These are phyloP conservation scores for Harpalus rubripes DNA, from an alignment of 2,888 invertebrate genomes.

Conservation along the genomic window DNA sequence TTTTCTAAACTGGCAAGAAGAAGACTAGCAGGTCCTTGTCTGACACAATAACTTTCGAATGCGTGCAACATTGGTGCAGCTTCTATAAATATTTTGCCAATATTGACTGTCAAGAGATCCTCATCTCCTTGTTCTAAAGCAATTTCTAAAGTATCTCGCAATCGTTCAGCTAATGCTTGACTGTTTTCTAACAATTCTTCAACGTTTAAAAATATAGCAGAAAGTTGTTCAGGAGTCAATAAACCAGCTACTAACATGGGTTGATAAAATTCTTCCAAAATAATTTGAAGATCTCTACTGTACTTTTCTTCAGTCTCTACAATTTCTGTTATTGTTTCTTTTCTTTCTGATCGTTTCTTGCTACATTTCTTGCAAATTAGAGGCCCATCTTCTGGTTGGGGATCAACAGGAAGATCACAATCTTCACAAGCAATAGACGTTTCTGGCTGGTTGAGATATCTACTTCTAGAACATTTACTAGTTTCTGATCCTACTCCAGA, in stretches of 20 bases:
- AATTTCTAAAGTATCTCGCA: slow-evolving; percentile 92
- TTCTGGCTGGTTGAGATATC: slow-evolving; percentile 84
- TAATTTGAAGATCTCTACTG: slow-evolving; percentile 94
- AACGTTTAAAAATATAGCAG: slow-evolving; percentile 95
- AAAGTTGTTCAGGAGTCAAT: slow-evolving; percentile 93
- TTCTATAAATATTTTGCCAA: slow-evolving; percentile 94
- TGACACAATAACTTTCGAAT: slow-evolving; percentile 96
- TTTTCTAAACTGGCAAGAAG: slow-evolving; percentile 94
- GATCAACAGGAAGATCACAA: slow-evolving; percentile 90
- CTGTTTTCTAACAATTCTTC: slow-evolving; percentile 95
- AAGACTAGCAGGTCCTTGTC: slow-evolving; percentile 94
- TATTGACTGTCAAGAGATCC: slow-evolving; percentile 92
- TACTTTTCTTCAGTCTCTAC: slow-evolving; percentile 98
- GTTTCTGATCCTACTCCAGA: slow-evolving; percentile 96
- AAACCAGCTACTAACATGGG: slow-evolving; percentile 96
- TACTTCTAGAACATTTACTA: slow-evolving; percentile 90
- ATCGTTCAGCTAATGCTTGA: slow-evolving; percentile 90
- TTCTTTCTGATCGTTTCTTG: slow-evolving; percentile 92
- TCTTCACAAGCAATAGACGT: slow-evolving; percentile 84
- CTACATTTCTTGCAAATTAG: slow-evolving; percentile 92
- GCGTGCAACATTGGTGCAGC: slow-evolving; percentile 95
- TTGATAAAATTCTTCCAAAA: slow-evolving; percentile 94
- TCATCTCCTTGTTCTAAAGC: slow-evolving; percentile 90
- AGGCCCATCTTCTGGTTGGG: slow-evolving; percentile 87
- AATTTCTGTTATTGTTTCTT: slow-evolving; percentile 96